Conservation (phyloP, 2,797 vertebrate species). For the Pipistrellus pipistrellus region DNA sequence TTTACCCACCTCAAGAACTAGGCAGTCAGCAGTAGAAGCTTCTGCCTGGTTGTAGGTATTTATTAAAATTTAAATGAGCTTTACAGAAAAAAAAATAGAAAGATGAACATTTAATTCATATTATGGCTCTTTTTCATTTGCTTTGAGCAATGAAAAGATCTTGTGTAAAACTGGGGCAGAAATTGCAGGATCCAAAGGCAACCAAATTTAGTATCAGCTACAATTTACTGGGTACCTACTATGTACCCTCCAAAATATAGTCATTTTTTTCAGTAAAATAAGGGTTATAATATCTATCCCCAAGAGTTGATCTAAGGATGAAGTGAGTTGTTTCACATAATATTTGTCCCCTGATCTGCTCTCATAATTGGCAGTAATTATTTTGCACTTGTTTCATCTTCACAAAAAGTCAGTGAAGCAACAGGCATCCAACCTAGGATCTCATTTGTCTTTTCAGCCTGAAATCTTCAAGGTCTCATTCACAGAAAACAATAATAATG, state of each 20-base stretch:
- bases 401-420: conserved; percentile 14
- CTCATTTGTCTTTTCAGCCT: conserved; percentile 27
- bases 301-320: not conserved
- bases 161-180: not conserved
- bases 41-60: conserved; percentile 57
- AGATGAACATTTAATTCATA: not conserved
- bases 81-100: not conserved
- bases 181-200: not conserved
- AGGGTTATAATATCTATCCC: not conserved
- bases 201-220: not conserved
- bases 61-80: conserved; percentile 20
- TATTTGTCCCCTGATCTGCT: not conserved
- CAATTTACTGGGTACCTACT: not conserved
- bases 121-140: not conserved
- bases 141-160: not conserved
- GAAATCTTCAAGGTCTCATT: conserved; percentile 47
- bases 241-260: not conserved
- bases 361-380: not conserved
- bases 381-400: conserved; percentile 15
- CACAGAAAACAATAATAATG: conserved; percentile 45
- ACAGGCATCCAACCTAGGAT: not conserved
- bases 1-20: conserved; percentile 81
- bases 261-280: not conserved
- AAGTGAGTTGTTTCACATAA: not conserved
- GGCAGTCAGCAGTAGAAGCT: conserved; percentile 40